Conservation (phyloP, 2,888 invertebrate genomes). For the Luperina testacea region DNA sequence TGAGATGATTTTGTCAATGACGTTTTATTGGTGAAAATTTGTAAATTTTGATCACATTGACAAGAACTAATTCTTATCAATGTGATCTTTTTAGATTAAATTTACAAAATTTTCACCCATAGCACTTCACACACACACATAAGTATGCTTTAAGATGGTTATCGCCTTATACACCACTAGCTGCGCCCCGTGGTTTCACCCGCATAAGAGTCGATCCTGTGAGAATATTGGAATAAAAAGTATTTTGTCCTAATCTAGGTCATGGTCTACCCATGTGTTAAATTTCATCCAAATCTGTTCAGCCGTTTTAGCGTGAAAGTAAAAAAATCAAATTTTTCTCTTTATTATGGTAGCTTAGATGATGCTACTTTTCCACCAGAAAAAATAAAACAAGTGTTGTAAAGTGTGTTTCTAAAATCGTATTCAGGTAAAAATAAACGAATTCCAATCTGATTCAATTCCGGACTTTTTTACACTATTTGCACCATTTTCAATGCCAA, state of each 20-base stretch:
- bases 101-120: too few species aligned
- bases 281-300: too few species aligned
- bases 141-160: background rate
- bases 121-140: too few species aligned
- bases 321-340: too few species aligned
- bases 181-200: too few species aligned
- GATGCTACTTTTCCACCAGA: background rate
- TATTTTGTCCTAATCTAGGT: too few species aligned
- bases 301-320: too few species aligned
- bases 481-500: conserved; percentile 57
- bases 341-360: too few species aligned
- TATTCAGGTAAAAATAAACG: conserved; percentile 36
- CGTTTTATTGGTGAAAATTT: background rate
- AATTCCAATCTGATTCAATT: conserved; percentile 34
- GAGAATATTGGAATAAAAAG: too few species aligned
- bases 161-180: background rate
- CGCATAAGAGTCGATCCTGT: too few species aligned
- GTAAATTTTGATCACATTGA: background rate
- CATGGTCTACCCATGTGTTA: too few species aligned
- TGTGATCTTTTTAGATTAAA: too few species aligned
- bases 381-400: background rate
- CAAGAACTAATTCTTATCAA: background rate
- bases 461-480: conserved; percentile 35
- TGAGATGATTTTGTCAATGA: background rate
- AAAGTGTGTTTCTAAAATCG: background rate